Evolutionary conservation across 2,113 vertebrate genomes (phyloP).

Genomic region (Melanocharis versteri): DNA sequence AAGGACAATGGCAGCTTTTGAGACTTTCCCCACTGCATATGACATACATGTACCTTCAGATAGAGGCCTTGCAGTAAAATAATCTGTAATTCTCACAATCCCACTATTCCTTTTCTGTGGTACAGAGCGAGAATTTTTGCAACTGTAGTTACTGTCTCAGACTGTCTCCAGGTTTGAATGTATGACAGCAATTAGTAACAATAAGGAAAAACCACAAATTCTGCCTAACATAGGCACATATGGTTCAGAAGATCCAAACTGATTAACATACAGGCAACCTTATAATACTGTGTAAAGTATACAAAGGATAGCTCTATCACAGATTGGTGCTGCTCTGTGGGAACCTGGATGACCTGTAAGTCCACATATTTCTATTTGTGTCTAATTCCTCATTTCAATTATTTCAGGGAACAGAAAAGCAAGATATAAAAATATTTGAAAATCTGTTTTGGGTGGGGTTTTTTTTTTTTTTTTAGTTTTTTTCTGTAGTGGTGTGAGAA

Average conservation of each 20-base stretch:
- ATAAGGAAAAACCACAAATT: not conserved
- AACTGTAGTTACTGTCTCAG: not conserved
- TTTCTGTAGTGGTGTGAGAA: not conserved
- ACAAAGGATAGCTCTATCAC: not conserved
- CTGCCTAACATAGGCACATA: not conserved
- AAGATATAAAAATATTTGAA: not conserved
- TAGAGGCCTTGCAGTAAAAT: not conserved
- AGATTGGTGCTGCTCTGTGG: not conserved
- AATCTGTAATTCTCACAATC: not conserved
- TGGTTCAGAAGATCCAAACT: not conserved
- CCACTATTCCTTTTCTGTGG: not conserved
- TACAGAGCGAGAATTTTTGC: not conserved
- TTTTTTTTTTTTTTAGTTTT: not conserved
- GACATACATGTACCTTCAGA: not conserved
- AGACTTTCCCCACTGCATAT: not conserved
- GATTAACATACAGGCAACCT: not conserved
- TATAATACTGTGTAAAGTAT: not conserved
- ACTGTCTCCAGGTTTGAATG: not conserved
- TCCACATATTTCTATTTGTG: rapidly evolving
- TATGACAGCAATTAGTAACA: not conserved
- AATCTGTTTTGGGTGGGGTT: not conserved
- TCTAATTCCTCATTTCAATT: not conserved
- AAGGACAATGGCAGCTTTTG: not conserved
- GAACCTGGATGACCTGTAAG: not conserved
- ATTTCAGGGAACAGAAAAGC: not conserved